Evolutionary conservation across 1,140 invertebrate genomes (phyloP), one percentile per base, ranked within the genome.

Genomic region (Plectrocnemia conspersa): DNA sequence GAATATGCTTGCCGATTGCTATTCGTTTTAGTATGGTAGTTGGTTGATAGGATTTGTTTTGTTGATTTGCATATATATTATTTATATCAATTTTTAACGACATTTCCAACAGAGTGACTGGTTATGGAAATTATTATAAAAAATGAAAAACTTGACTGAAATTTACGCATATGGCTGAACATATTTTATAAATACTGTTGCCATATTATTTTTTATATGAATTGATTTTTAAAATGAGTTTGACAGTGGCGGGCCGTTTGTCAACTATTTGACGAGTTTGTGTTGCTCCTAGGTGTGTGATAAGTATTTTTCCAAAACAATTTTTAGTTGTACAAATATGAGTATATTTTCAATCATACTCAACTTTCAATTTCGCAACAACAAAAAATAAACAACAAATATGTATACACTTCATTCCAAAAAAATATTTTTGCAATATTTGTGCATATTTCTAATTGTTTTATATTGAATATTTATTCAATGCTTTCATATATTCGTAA

Each of bases 21-120:
- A 73, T 74, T 69, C 63, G 68, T 73, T 71, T 62, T 71, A 71
- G 69, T 74, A 74, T 72, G 67, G 72, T 70, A 73, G 69, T 71
- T 67, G 68, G 65, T 61, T 15, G 64, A 58, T 65, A 59, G 38
- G 7, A 15, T n/a, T 38, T 38, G 40, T 29, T 68, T 61, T 65
- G 64, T 66, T 63, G 56, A 56, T 62, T 11, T 53, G 35, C 36
- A 42, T 27, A 22, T 49, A 18, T 50, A 15, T 50, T 23, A 38
- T 50, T 24, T 41, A 49, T 61, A 21, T 61, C 58, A 64, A 63
- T 58, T 48, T 29, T 15, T 5, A 36, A 54, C 64, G 64, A 68
- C 69, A 72, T 66, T 70, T 63, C 65, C 61, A 68, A 66, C 68
- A 69, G 68, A 72, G 69, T 72, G 66, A 72, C 69, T 70, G 72